Evolutionary conservation across 2,888 invertebrate genomes (phyloP).

Genomic region (Tenthredo notha): DNA sequence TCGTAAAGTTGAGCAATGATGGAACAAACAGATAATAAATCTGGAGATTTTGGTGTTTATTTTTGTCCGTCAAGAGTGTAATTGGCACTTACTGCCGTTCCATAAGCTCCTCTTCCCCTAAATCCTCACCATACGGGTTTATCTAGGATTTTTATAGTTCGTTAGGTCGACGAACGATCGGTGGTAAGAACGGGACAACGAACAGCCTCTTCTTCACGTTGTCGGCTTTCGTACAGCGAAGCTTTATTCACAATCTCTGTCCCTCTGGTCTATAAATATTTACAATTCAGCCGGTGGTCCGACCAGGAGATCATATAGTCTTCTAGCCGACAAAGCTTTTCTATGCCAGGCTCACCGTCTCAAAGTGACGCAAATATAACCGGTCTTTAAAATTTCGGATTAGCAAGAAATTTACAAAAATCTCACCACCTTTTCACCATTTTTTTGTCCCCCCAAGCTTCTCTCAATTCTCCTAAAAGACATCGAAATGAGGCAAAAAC

Average conservation of each 20-base stretch:
- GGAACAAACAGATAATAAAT: constrained; percentile 2
- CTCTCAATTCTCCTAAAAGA: background rate
- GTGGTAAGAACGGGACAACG: constrained; percentile 17
- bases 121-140: background rate
- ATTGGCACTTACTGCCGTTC: constrained; percentile 28
- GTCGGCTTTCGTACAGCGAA: constrained; percentile 29
- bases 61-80: constrained; percentile 6
- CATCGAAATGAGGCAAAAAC: background rate
- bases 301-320: constrained; percentile 3
- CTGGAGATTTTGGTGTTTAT: constrained; percentile 1
- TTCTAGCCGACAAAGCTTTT: constrained; percentile 28
- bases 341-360: constrained; percentile 16
- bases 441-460: background rate
- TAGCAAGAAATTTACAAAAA: background rate
- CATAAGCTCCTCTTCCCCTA: constrained; percentile 6
- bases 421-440: background rate
- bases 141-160: constrained; percentile 44
- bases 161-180: constrained; percentile 31
- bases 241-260: constrained; percentile 51
- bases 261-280: constrained; percentile 50
- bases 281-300: constrained; percentile 41
- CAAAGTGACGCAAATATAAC: background rate
- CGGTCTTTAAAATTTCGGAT: background rate
- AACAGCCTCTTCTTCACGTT: constrained; percentile 30
- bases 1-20: background rate